These are phyloP conservation scores for Drosophila lowei DNA, from an alignment of 1,140 invertebrate genomes.

Conservation along the genomic window DNA sequence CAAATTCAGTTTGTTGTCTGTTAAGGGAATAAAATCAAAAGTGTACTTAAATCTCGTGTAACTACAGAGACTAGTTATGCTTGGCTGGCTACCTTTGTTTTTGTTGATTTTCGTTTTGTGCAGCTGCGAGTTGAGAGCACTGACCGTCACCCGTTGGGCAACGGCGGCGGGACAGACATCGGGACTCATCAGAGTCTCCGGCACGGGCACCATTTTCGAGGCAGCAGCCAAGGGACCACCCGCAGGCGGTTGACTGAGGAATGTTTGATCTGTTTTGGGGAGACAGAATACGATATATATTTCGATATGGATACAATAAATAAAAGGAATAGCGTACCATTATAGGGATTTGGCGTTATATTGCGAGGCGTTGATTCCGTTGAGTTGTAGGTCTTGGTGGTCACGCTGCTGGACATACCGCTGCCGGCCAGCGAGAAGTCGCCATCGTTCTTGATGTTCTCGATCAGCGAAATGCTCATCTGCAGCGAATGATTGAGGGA, in stretches of 20 bases:
- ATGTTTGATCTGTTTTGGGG: slow-evolving; percentile 54
- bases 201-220: slow-evolving; percentile 92
- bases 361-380: slow-evolving; percentile 80
- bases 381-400: slow-evolving; percentile 74
- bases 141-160: slow-evolving; percentile 70
- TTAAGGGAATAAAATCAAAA: slow-evolving; percentile 7
- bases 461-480: slow-evolving; percentile 83
- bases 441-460: slow-evolving; percentile 83
- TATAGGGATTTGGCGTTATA: slow-evolving; percentile 81
- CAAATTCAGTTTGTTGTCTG: slow-evolving; percentile 80
- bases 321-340: slow-evolving; percentile 44
- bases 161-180: slow-evolving; percentile 87
- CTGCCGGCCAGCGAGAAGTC: slow-evolving; percentile 84
- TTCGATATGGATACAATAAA: background rate
- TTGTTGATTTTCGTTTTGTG: slow-evolving; percentile 76
- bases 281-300: background rate
- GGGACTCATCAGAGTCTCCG: slow-evolving; percentile 93
- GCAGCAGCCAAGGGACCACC: slow-evolving; percentile 88
- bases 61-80: background rate
- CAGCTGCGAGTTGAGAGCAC: slow-evolving; percentile 67
- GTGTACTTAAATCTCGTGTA: slow-evolving; percentile 2
- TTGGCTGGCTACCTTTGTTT: slow-evolving; percentile 71
- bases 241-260: slow-evolving; percentile 48
- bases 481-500: slow-evolving; percentile 84
- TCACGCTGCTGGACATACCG: slow-evolving; percentile 72